Evolutionary conservation across 2,113 vertebrate species (phyloP).

Genomic region (Alethe castanea): DNA sequence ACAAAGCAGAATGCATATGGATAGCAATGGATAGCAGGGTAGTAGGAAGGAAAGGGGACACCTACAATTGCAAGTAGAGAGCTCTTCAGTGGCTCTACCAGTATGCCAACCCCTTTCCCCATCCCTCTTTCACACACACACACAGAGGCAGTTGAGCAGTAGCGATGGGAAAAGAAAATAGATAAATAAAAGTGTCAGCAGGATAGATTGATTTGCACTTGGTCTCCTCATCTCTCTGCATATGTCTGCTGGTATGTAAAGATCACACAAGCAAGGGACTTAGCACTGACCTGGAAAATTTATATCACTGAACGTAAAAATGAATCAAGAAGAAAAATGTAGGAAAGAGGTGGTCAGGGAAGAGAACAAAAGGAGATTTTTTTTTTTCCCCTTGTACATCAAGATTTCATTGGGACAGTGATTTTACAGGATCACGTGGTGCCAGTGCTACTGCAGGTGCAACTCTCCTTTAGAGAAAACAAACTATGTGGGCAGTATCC

Average conservation of each 20-base stretch:
- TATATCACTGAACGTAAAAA: conserved; percentile 17
- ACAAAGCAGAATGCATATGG: not conserved
- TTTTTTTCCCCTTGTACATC: not conserved
- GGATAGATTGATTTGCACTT: conserved; percentile 31
- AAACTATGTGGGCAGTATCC: not conserved
- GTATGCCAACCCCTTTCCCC: not conserved
- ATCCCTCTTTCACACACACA: not conserved
- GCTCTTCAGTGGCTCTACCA: not conserved
- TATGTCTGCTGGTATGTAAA: conserved; percentile 7
- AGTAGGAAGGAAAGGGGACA: not conserved
- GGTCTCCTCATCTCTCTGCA: not conserved
- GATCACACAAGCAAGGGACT: not conserved
- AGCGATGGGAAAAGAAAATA: conserved; percentile 4
- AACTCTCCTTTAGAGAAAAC: not conserved
- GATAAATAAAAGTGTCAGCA: conserved; percentile 37
- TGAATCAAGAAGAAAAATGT: conserved; percentile 27
- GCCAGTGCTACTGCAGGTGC: not conserved
- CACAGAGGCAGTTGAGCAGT: not conserved
- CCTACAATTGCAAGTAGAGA: not conserved
- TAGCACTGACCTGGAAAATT: conserved; percentile 34
- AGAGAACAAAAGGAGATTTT: not conserved
- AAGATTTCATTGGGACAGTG: not conserved
- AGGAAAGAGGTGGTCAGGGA: not conserved
- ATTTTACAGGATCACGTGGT: not conserved
- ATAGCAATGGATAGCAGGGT: not conserved